Conservation (phyloP, 1,140 invertebrate species). For the Leptopilina clavipes region DNA sequence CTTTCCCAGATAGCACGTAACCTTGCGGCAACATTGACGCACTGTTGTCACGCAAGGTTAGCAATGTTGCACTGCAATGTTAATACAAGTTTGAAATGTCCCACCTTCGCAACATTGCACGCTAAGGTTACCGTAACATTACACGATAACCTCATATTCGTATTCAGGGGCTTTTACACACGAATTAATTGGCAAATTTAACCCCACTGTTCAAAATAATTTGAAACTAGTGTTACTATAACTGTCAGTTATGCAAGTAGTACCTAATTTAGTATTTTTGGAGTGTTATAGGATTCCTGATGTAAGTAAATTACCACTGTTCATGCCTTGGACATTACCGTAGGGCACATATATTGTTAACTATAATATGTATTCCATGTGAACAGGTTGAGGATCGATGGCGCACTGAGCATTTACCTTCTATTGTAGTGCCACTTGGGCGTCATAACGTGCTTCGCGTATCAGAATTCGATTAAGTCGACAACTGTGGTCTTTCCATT, state of each 20-base stretch:
- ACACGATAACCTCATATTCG: too few species aligned
- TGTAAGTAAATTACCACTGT: background rate
- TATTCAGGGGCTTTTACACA: too few species aligned
- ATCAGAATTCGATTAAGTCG: constrained; percentile 41
- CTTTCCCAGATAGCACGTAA: too few species aligned
- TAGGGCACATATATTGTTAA: background rate
- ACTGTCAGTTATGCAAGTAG: background rate
- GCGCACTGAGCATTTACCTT: constrained; percentile 29
- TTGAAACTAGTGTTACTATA: constrained; percentile 4
- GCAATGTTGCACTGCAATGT: too few species aligned
- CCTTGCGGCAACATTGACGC: too few species aligned
- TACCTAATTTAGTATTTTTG: background rate
- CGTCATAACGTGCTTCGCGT: constrained; percentile 25
- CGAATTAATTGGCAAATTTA: too few species aligned
- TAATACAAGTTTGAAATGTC: too few species aligned
- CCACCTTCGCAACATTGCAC: too few species aligned
- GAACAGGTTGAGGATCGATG: constrained; percentile 26
- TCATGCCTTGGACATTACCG: background rate
- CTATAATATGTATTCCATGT: background rate
- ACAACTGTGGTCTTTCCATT: constrained; percentile 28
- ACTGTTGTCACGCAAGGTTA: too few species aligned
- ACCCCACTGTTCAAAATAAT: too few species aligned
- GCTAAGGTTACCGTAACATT: too few species aligned
- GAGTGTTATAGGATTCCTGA: background rate
- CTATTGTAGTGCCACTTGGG: constrained; percentile 32